phyloP scores from a whole-genome alignment of 2,888 invertebrate species.

The Caenorhabditis sp. region DNA sequence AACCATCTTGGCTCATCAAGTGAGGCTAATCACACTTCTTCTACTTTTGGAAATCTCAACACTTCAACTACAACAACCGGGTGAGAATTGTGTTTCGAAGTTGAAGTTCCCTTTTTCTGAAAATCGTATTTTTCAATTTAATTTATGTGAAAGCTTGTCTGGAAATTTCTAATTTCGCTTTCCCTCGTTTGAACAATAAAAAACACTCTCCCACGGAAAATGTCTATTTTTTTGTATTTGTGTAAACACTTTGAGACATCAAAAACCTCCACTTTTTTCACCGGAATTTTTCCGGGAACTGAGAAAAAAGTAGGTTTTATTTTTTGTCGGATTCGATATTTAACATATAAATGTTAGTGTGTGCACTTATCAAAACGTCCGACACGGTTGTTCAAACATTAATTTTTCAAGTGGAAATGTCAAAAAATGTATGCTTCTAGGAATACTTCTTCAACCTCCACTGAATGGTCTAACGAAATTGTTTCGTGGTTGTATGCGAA shows the following conservation, averaged over 20 bases:
- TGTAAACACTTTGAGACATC: too few relatives aligned
- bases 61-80: conserved; percentile 8
- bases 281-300: too few relatives aligned
- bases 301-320: too few relatives aligned
- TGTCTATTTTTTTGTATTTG: too few relatives aligned
- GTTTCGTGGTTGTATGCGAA: conserved; percentile 61
- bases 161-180: too few relatives aligned
- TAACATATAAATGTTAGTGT: background rate
- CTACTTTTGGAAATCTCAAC: conserved; percentile 19
- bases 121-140: too few relatives aligned
- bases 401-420: background rate
- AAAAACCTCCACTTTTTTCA: too few relatives aligned
- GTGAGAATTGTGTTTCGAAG: conserved; percentile 14
- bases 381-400: background rate
- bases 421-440: background rate
- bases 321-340: too few relatives aligned
- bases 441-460: conserved; percentile 16
- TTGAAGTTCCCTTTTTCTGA: too few relatives aligned
- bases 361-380: background rate
- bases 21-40: conserved; percentile 25
- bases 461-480: conserved; percentile 64
- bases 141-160: too few relatives aligned
- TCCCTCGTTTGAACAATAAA: too few relatives aligned
- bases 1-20: conserved; percentile 53
- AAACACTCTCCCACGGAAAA: too few relatives aligned